Evolutionary conservation across 2,888 invertebrate species (phyloP), one percentile per base, ranked within the genome.

Genomic region (Platypus cylindrus): DNA sequence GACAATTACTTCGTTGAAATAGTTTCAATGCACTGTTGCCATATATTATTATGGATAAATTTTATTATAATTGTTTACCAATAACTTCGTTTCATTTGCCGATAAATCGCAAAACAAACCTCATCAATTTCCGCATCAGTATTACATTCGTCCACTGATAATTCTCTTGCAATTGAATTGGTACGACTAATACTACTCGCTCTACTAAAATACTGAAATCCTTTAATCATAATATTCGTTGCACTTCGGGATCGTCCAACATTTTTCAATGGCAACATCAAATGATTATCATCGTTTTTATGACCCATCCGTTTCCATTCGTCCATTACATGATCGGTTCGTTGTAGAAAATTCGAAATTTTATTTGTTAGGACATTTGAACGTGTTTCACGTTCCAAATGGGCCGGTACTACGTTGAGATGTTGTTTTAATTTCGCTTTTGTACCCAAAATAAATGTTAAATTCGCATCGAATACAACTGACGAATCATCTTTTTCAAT

Each of bases 281-380:
- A 43, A 33, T 25, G 41, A 29, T 41, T 33, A n/a, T 48, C 48
- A 26, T 51, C 68, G 44, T 72, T 70, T 45, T 65, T 70, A 34
- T 73, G 73, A 0, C 83, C 82, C 31, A 80, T 50, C 41, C 76
- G 68, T 36, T 73, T 68, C 87, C 87, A 89, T 54, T 87, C 85
- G 51, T 87, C 84, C 74, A 83, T 83, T 1, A 87, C 76, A 59
- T 87, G 87, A 60, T 89, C 87, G 3, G 87, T 87, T 43, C 82
- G 70, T 51, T 73, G 74, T 18, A 89, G 63, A 51, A 89, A 89
- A 52, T 76, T 78, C 35, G 80, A 73, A 34, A 89, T 87, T 61
- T 81, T 82, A 20, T 68, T 71, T 17, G 76, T 74, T 12, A 89
- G 64, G 46, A 75, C 75, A 38, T 78, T 80, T 0, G 85, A 85